Percentiles rank a stretch among this genome's conserved stretches.
Evolutionary conservation across 2,888 invertebrate genomes (phyloP).

Genomic region (Ophraella communa): DNA sequence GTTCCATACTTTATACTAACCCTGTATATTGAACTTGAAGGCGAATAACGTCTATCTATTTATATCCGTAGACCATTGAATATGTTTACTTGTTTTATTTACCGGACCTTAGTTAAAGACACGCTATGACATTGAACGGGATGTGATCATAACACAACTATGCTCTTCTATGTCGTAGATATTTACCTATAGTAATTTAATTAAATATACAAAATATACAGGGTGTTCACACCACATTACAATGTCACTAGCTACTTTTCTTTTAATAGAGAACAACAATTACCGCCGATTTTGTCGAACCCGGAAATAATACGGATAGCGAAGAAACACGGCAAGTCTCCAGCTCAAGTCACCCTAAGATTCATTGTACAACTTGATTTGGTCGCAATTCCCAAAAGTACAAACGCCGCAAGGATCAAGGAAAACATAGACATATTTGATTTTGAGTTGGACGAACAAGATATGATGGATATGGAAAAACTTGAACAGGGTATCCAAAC

Average conservation of each 20-base stretch:
- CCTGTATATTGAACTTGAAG: too few relatives aligned
- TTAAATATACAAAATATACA: neutral
- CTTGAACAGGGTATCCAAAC: conserved; percentile 69
- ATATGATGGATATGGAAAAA: conserved; percentile 67
- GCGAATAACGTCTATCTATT: too few relatives aligned
- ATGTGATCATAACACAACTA: too few relatives aligned
- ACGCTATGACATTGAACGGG: too few relatives aligned
- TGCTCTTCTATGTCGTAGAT: too few relatives aligned
- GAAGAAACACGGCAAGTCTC: conserved; percentile 67
- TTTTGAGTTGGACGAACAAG: conserved; percentile 69
- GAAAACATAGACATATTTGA: conserved; percentile 81
- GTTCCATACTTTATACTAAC: too few relatives aligned
- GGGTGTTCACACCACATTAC: neutral
- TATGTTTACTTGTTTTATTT: too few relatives aligned
- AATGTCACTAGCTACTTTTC: too few relatives aligned
- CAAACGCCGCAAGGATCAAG: conserved; percentile 72
- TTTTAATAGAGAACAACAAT: neutral
- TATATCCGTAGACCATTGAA: too few relatives aligned
- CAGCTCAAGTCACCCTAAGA: conserved; percentile 76
- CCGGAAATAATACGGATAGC: conserved; percentile 64
- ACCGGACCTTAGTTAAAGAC: too few relatives aligned
- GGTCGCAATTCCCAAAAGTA: conserved; percentile 84
- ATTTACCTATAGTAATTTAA: too few relatives aligned
- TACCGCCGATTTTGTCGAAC: conserved; percentile 63
- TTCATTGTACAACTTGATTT: conserved; percentile 75